Evolutionary conservation across 1,140 invertebrate species (phyloP), one percentile per base, ranked within the genome.

Genomic region (Zeugodacus cucurbitae): DNA sequence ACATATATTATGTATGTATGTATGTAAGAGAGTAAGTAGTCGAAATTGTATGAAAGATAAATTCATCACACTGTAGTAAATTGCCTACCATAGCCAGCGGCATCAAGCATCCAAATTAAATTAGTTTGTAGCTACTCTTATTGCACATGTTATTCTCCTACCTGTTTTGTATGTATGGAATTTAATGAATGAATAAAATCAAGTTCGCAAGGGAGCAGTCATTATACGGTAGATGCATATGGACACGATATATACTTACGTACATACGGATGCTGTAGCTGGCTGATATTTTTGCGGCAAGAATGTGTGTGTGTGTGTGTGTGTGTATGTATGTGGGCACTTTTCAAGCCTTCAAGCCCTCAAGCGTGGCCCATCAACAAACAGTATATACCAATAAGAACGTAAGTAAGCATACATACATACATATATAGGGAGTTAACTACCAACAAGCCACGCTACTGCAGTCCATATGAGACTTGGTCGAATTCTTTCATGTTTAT

Each of bases 121-220:
- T 82, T 82, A 82, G 74, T 82, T 82, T 82, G 74, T 82, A 82
- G 74, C 74, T 82, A 82, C 74, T 82, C 74, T 82, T 82, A 82
- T 82, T 82, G 74, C 74, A 82, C 74, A 82, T 82, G 74, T 82
- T 82, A 82, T 48, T 82, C 48, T 82, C 74, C 34, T 82, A 82
- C 74, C 74, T 82, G 74, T 82, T 82, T 82, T 82, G 74, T 82
- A 82, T 82, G 74, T 82, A 82, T 82, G 74, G 74, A 82, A 82
- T 82, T 82, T 82, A 82, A 82, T 82, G 74, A 82, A 82, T 82
- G 74, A 82, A 82, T 82, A 82, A 82, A 82, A 82, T 82, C 74
- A 82, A 82, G 74, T 82, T 82, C 74, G 74, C 41, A 82, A 82
- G 74, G 74, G 74, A 82, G 74, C 37, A 82, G 74, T 82, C 74